Evolutionary conservation across 2,113 vertebrate genomes (phyloP), one percentile per base, ranked within the genome.

Genomic region (Upupa epops): DNA sequence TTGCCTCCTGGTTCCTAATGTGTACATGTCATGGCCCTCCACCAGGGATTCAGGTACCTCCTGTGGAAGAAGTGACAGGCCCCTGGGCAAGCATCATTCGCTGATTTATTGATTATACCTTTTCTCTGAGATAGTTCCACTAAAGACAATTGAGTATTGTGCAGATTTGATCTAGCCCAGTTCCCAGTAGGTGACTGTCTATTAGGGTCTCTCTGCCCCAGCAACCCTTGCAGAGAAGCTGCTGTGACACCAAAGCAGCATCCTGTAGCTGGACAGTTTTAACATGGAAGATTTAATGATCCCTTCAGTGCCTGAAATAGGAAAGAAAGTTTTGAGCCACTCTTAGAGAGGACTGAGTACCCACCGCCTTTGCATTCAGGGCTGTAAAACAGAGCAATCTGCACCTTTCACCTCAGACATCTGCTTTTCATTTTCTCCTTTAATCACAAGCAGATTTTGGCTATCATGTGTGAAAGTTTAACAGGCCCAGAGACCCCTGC

Each of bases 371-470:
- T 20, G 4, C 42, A 88, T 55, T 42, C 92, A 83, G 56, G 36
- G 58, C 56, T 80, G 79, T 71, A 81, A 94, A 91, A 71, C 0
- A 9, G 94, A 92, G 83, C 90, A 78, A 74, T 52, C 83, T 64
- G 60, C 86, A 83, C 95, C 95, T 95, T 95, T 93, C 83, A 95
- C 94, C 94, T 78, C 86, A 6, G 36, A 29, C 2, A 0, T 88
- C 93, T 96, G 95, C 93, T 95, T 94, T 54, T 60, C 90, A 88
- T 95, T 95, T 90, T 90, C 92, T 78, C 65, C 65, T 90, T 90
- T 96, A 95, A 95, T 71, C 90, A 52, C 56, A 71, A 92, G 88
- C 95, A 96, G 94, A 71, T 51, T 86, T 81, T 0, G 0, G 37
- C 75, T 32, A 85, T 86, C 85, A 86, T 77, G 83, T 92, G 92